Conservation (phyloP, 2,888 invertebrate genomes). For the Mesorhabditis belari region DNA sequence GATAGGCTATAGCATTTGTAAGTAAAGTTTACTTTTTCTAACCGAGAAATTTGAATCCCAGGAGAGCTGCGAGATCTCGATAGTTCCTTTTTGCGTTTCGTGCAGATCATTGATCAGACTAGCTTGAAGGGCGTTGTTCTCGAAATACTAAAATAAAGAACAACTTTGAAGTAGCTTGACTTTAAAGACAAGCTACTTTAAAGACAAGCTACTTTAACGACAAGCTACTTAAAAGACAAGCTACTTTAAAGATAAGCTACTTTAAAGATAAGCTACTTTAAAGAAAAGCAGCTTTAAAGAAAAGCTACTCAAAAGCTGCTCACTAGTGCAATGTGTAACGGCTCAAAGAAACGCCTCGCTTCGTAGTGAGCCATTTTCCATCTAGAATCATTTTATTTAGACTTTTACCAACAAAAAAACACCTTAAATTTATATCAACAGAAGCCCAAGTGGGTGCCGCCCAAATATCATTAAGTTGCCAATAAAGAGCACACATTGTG, state of each 20-base stretch:
- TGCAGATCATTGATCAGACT: constrained; percentile 23
- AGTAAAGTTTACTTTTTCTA: no score
- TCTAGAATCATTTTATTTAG: background rate
- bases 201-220: no score
- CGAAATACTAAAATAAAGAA: constrained; percentile 16
- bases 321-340: constrained; percentile 58
- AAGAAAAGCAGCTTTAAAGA: no score
- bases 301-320: no score
- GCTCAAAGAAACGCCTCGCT: constrained; percentile 71
- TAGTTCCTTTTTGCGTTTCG: constrained; percentile 11
- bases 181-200: no score
- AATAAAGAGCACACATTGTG: constrained; percentile 94
- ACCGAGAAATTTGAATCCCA: constrained; percentile 19
- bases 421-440: constrained; percentile 69
- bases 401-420: background rate
- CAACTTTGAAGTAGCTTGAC: no score
- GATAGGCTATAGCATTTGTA: constrained; percentile 4
- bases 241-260: no score
- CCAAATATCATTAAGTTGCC: constrained; percentile 98
- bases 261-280: no score
- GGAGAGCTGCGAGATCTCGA: constrained; percentile 15
- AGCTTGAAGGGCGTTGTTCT: constrained; percentile 14
- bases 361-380: constrained; percentile 88
- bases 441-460: constrained; percentile 91
- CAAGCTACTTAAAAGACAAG: no score